Base-by-base conservation (phyloP, 2,797 vertebrate species). In the Xiphophorus birchmanni region DNA sequence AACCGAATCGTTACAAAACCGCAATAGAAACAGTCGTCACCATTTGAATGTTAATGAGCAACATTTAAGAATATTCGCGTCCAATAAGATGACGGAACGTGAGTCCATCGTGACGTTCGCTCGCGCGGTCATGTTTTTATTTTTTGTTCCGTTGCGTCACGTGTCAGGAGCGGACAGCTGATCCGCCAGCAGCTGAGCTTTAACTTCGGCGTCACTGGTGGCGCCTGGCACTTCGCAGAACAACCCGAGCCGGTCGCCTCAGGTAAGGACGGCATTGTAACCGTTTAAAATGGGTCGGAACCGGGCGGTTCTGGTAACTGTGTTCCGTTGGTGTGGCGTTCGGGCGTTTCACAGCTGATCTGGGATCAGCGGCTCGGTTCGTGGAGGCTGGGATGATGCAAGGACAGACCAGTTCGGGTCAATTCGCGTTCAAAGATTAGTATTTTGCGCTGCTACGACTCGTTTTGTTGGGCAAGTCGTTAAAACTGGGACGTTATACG, bases 151-250 rank as follows among this genome's bases (percentile, higher is more conserved):
- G 10, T 3, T 6, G 84, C 48, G 77, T 15, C 76, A 8, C 26
- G 5, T 9, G 32, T 6, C 21, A 1, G 0, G 1, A 67, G 40
- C 73, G 40, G 1, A 78, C 90, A 89, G 85, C 86, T 86, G 88
- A 69, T 74, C 44, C 40, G 9, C 35, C 21, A 15, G 0, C 72
- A 2, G 40, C 32, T 81, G 29, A 82, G 3, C n/a, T 73, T 76
- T 56, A 60, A 15, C 23, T 23, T 74, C 10, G 1, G 8, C 0
- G 1, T 23, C 0, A 77, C 1, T 18, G 50, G 2, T 6, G 26
- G 17, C 2, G 72, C 17, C 7, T 23, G 0, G 9, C 8, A 2
- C 11, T 8, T 9, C 0, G 0, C 5, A 21, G 40, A 45, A 2
- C 23, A 45, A 15, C 23, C 40, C 0, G 67, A 42, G 1, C 69